A percentile compares a stretch with the other conserved stretches of the same genome.
Evolutionary conservation across 2,888 invertebrate species (phyloP).

Genomic region (Tryphoninae sp.): DNA sequence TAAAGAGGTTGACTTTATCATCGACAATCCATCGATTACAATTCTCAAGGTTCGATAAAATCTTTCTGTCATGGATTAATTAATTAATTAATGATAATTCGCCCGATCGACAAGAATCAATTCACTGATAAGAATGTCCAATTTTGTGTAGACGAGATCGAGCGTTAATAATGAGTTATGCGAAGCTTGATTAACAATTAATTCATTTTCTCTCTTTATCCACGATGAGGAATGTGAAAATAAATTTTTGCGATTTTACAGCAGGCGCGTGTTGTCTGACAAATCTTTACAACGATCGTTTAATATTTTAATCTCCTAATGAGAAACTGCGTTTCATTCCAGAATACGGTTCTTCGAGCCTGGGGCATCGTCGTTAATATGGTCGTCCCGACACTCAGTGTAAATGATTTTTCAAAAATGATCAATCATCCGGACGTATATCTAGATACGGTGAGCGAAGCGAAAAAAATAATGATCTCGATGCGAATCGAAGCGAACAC

Average conservation of each 20-base stretch:
- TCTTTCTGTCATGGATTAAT: conserved; percentile 11
- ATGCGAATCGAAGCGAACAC: conserved; percentile 7
- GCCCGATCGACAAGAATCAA: neutral
- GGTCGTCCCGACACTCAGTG: conserved; percentile 70
- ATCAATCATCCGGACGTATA: conserved; percentile 74
- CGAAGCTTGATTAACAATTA: too few species aligned
- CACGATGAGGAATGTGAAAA: too few species aligned
- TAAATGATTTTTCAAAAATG: conserved; percentile 74
- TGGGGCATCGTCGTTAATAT: conserved; percentile 72
- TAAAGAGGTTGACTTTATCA: conserved; percentile 69
- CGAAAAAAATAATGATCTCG: conserved; percentile 10
- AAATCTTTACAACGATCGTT: too few species aligned
- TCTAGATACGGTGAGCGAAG: conserved; percentile 70
- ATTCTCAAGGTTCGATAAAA: conserved; percentile 69
- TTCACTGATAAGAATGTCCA: too few species aligned
- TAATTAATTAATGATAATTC: neutral
- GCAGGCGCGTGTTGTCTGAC: too few species aligned
- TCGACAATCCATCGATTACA: conserved; percentile 70
- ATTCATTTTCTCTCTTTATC: too few species aligned
- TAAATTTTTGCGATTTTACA: too few species aligned
- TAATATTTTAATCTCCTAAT: neutral
- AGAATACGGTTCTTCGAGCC: conserved; percentile 71
- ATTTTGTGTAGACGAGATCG: too few species aligned
- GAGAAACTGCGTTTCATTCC: conserved; percentile 45
- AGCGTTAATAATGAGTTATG: too few species aligned